These are phyloP conservation scores for Gisinianus flammeolus DNA, from an alignment of 2,888 invertebrate genomes.

Conservation along the genomic window DNA sequence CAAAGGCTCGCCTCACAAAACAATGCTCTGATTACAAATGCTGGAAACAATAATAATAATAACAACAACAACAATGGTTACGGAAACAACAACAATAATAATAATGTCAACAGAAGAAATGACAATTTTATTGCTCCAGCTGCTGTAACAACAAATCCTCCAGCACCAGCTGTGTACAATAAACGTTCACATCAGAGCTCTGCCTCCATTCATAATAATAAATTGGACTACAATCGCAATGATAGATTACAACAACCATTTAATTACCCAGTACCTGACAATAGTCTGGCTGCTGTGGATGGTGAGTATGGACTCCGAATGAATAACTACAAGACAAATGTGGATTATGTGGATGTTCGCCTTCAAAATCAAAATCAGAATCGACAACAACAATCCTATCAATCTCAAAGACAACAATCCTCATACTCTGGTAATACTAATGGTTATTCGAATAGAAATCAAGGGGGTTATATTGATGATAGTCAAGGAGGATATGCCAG, in stretches of 20 bases:
- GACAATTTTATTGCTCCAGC: constrained; percentile 14
- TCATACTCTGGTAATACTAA: constrained; percentile 12
- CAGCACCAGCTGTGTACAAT: constrained; percentile 26
- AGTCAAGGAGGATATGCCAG: not conserved
- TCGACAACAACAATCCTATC: not conserved
- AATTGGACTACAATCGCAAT: not conserved
- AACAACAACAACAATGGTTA: not conserved
- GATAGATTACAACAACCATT: constrained; percentile 18
- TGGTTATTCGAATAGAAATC: constrained; percentile 10
- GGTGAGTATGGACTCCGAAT: constrained; percentile 28
- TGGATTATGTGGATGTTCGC: constrained; percentile 20
- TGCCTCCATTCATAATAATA: constrained; percentile 7
- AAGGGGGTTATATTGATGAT: constrained; percentile 5
- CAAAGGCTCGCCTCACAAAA: constrained; percentile 1
- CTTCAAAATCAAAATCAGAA: not conserved
- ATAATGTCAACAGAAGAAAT: constrained; percentile 3
- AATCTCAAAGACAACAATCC: constrained; percentile 18
- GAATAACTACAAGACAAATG: constrained; percentile 29
- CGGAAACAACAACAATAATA: not conserved
- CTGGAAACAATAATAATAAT: constrained; percentile 12
- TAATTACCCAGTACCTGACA: constrained; percentile 32
- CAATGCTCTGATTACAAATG: not conserved
- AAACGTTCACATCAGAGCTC: constrained; percentile 24
- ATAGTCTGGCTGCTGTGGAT: constrained; percentile 19
- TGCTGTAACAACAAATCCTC: constrained; percentile 14